Base-by-base conservation (phyloP, 2,113 vertebrate genomes). In the Solea senegalensis region DNA sequence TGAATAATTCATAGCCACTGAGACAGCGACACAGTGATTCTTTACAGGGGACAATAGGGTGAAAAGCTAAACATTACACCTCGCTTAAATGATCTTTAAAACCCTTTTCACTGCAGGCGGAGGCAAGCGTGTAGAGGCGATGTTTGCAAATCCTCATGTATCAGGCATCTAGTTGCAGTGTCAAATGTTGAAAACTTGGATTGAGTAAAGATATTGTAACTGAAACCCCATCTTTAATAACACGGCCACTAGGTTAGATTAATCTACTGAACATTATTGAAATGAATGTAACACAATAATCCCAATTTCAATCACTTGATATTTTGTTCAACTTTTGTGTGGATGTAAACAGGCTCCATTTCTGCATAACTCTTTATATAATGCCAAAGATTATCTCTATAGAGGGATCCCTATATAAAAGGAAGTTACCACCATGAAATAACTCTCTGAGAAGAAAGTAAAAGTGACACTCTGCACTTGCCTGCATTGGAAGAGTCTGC, bases 401-500 rank as follows among this genome's bases (percentile, higher is more conserved):
- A 12, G 6, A 2, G n/a, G n/a, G n/a, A 28, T 15, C 10, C 45
- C 11, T 15, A 34, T 51, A 12, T 3, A 2, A 16, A 0, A n/a
- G 3, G 13, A 15, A 28, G 11, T 34, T 27, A 26, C 21, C 16
- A 3, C 13, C 21, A 41, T 34, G 1, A 2, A 8, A 28, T n/a
- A 1, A 15, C 5, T n/a, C 46, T 27, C 1, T 16, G 10, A 44
- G 5, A 7, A 41, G 1, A 65, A 34, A 53, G 12, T 13, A 3
- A 9, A 15, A 9, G 13, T 12, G 8, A 27, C 14, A 9, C 9
- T 9, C 26, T 28, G 21, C 28, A 16, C 82, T 89, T 92, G 96
- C 96, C 95, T 94, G 94, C 9, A 87, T 0, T 28, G 86, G 93
- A 82, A 91, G 94, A 68, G 87, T 91, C 82, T 94, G 94, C 10